Conservation (phyloP, 1,140 invertebrate species). For the Drosophila lacteicornis region DNA sequence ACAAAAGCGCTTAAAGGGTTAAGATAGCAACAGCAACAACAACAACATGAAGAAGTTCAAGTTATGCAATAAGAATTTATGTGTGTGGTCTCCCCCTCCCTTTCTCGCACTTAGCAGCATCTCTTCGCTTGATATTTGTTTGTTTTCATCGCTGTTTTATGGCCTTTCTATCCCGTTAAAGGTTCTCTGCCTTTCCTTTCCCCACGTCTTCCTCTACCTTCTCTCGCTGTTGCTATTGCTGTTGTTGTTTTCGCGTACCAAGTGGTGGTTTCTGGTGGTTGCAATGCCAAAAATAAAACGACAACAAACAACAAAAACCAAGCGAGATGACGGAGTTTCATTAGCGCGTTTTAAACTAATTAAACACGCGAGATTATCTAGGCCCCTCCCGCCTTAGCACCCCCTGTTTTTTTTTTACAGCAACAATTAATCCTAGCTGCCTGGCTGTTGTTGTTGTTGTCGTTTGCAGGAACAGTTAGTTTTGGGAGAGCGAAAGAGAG, state of each 20-base stretch:
- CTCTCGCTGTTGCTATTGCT: conserved; percentile 5
- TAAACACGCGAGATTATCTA: conserved; percentile 40
- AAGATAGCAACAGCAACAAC: neutral
- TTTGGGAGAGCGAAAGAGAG: conserved; percentile 20
- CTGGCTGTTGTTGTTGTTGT: conserved; percentile 1
- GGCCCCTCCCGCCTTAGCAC: neutral
- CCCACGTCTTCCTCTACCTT: neutral
- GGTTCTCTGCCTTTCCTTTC: neutral
- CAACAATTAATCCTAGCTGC: conserved; percentile 9
- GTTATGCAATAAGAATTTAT: conserved; percentile 27
- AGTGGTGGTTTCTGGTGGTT: conserved; percentile 21
- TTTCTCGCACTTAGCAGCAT: neutral
- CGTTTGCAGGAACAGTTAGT: conserved; percentile 9
- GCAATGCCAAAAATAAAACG: conserved; percentile 5
- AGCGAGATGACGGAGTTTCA: conserved; percentile 21
- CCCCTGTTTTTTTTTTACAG: neutral
- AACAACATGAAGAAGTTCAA: neutral
- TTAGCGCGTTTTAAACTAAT: conserved; percentile 49
- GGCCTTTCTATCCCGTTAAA: conserved; percentile 9
- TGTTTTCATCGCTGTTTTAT: conserved; percentile 17
- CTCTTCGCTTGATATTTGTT: neutral
- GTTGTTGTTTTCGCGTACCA: conserved; percentile 5
- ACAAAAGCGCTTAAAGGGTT: conserved; percentile 16
- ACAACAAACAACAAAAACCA: neutral
- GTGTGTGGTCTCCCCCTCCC: neutral